Percentiles rank a stretch among this genome's conserved stretches.
phyloP scores from a whole-genome alignment of 2,888 invertebrate species.

The Eupeodes luniger region DNA sequence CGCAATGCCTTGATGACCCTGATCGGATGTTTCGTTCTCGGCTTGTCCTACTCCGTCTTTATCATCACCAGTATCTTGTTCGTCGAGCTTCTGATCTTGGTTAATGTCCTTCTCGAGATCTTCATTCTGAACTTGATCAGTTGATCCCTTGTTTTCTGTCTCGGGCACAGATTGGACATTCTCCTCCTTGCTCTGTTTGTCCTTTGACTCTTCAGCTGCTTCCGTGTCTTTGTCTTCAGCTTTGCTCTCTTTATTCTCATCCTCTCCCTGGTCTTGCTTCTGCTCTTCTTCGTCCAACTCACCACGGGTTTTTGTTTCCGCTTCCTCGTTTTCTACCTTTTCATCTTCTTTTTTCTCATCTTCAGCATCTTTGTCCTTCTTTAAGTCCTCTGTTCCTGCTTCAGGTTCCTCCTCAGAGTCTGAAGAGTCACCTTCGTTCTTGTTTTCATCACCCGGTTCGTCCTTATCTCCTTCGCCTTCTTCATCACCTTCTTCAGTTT shows the following conservation, averaged over 20 bases:
- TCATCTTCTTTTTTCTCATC: constrained; percentile 84
- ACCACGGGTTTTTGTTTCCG: constrained; percentile 85
- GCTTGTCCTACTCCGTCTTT: constrained; percentile 90
- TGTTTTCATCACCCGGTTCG: constrained; percentile 82
- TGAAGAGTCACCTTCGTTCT: constrained; percentile 81
- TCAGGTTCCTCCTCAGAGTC: constrained; percentile 65
- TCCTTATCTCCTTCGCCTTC: constrained; percentile 85
- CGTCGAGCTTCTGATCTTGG: constrained; percentile 85
- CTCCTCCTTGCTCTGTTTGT: constrained; percentile 82
- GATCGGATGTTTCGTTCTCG: constrained; percentile 87
- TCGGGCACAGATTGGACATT: constrained; percentile 83
- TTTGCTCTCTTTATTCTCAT: constrained; percentile 87
- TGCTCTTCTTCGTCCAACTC: constrained; percentile 79
- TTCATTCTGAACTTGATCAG: constrained; percentile 82
- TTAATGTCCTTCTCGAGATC: constrained; percentile 83
- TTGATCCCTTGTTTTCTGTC: constrained; percentile 81
- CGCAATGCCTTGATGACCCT: constrained; percentile 88
- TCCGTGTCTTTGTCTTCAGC: constrained; percentile 84
- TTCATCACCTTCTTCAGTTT: constrained; percentile 79
- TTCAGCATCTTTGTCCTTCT: constrained; percentile 87
- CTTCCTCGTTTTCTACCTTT: constrained; percentile 80
- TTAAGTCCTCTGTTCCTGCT: constrained; percentile 52
- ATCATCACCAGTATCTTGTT: constrained; percentile 86
- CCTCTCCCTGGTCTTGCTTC: constrained; percentile 85
- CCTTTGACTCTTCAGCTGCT: constrained; percentile 82